phyloP scores from a whole-genome alignment of 2,797 vertebrate species.

The Rhinogobio ventralis region DNA sequence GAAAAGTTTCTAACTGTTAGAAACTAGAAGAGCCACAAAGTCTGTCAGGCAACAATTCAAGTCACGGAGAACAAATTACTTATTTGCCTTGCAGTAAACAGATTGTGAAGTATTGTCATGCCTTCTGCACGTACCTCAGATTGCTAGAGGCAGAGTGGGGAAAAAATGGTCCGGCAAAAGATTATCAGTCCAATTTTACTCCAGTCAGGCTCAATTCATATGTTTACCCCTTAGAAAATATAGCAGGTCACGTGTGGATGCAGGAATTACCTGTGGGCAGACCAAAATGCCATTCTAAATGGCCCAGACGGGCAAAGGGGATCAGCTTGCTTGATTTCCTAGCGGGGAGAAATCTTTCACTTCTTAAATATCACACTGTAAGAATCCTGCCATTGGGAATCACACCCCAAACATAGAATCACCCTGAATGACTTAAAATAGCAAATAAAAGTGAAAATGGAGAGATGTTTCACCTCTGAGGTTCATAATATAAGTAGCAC shows the following conservation, averaged over 20 bases:
- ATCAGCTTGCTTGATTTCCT: conserved; percentile 30
- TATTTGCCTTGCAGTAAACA: conserved; percentile 39
- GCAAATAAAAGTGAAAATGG: conserved; percentile 22
- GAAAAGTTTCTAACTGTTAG: conserved; percentile 13
- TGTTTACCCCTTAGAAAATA: conserved; percentile 38
- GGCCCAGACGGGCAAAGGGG: not conserved
- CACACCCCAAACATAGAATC: conserved; percentile 22
- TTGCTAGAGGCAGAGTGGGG: conserved; percentile 18
- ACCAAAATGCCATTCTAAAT: conserved; percentile 26
- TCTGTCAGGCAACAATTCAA: conserved; percentile 36
- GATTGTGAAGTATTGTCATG: conserved; percentile 42
- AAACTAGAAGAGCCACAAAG: conserved; percentile 30
- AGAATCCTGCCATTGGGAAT: conserved; percentile 15
- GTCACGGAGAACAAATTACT: conserved; percentile 25
- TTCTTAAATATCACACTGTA: conserved; percentile 16
- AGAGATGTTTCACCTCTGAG: not conserved
- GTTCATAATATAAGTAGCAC: not conserved
- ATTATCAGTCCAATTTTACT: conserved; percentile 52
- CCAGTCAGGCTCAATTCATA: conserved; percentile 42
- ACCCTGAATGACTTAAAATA: conserved; percentile 7
- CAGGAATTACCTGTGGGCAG: conserved; percentile 28
- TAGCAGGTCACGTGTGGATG: conserved; percentile 17
- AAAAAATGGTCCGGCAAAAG: conserved; percentile 3
- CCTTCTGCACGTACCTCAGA: conserved; percentile 29
- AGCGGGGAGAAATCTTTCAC: conserved; percentile 18